These are phyloP conservation scores for Allacma fusca DNA, from an alignment of 2,888 invertebrate species.

Conservation along the genomic window DNA sequence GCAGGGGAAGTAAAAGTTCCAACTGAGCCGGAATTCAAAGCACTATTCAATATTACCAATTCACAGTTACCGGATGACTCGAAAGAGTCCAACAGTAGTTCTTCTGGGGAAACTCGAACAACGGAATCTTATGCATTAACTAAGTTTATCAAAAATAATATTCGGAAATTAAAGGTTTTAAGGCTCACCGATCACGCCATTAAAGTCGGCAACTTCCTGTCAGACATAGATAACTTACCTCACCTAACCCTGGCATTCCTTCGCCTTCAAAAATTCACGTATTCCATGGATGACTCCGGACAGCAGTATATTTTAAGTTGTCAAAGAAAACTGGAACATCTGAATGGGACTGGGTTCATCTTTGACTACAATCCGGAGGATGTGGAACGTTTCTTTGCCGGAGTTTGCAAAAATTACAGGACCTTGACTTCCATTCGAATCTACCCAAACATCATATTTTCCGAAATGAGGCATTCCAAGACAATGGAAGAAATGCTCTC, in stretches of 20 bases:
- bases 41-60: neutral
- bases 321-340: neutral
- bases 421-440: neutral
- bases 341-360: neutral
- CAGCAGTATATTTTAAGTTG: neutral
- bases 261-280: neutral
- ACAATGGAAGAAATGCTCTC: neutral
- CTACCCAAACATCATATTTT: neutral
- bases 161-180: neutral
- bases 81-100: neutral
- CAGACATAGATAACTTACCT: neutral
- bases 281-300: neutral
- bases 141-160: neutral
- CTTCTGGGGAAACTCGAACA: neutral
- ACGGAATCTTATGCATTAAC: neutral
- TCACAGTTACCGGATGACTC: neutral
- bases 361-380: neutral
- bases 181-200: neutral
- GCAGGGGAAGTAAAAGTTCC: neutral
- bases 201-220: neutral
- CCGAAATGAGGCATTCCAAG: neutral
- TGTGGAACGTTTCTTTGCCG: neutral
- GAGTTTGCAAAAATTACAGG: neutral
- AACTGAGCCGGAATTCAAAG: neutral
- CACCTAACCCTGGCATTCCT: neutral